These are phyloP conservation scores for Euura lappo DNA, from an alignment of 1,140 invertebrate genomes.

Conservation along the genomic window DNA sequence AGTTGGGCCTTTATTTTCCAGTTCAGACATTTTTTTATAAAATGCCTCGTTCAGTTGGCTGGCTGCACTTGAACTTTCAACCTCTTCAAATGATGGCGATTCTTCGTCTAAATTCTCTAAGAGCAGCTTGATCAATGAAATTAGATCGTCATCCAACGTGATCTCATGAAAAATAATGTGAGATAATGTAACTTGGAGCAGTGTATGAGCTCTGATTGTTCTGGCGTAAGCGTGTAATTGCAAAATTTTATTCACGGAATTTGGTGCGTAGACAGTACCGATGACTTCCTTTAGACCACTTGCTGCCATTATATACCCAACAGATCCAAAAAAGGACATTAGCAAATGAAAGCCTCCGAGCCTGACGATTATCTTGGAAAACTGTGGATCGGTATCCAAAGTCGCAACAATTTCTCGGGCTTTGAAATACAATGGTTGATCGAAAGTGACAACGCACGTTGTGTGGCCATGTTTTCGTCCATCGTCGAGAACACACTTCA, in stretches of 20 bases:
- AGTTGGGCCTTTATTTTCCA: too few relatives aligned
- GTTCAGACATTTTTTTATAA: conserved; percentile 20
- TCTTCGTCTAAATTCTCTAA: conserved; percentile 28
- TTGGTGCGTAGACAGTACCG: conserved; percentile 41
- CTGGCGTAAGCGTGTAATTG: conserved; percentile 21
- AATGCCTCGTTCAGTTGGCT: conserved; percentile 16
- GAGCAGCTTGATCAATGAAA: conserved; percentile 17
- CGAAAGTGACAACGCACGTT: conserved; percentile 41
- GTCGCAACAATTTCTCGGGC: conserved; percentile 31
- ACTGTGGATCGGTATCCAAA: conserved; percentile 29
- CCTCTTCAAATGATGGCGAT: conserved; percentile 9
- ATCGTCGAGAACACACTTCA: conserved; percentile 20
- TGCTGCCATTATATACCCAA: conserved; percentile 14
- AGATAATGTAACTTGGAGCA: conserved; percentile 22
- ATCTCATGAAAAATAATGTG: conserved; percentile 3
- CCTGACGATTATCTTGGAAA: conserved; percentile 24
- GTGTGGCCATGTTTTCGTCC: conserved; percentile 26
- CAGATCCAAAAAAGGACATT: conserved; percentile 35
- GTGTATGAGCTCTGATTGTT: conserved; percentile 25
- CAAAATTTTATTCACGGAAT: conserved; percentile 28
- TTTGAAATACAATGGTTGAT: conserved; percentile 11
- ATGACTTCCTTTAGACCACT: conserved; percentile 36
- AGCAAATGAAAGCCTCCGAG: conserved; percentile 39
- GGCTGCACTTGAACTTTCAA: conserved; percentile 3
- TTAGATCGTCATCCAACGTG: neutral